phyloP scores from a whole-genome alignment of 2,888 invertebrate species.

The Nudaria mundana region DNA sequence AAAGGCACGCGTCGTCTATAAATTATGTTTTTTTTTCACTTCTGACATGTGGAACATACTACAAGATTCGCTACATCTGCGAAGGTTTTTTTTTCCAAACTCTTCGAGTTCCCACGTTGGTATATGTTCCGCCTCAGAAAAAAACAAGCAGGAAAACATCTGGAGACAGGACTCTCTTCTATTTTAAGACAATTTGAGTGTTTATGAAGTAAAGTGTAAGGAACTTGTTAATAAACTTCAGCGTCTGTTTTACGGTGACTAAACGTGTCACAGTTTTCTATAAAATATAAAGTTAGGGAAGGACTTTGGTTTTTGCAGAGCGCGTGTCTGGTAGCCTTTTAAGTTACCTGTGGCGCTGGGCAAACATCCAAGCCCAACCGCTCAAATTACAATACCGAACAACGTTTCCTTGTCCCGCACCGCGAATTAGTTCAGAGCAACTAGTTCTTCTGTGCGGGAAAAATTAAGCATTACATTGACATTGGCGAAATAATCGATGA shows the following conservation, averaged over 20 bases:
- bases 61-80: constrained; percentile 65
- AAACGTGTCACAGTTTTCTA: no score
- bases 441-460: no score
- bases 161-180: constrained; percentile 55
- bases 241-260: constrained; percentile 1
- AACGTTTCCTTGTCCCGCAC: no score
- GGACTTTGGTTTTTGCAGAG: no score
- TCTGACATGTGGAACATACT: constrained; percentile 56
- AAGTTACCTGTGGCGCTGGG: no score
- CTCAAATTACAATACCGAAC: no score
- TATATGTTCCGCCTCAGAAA: constrained; percentile 53
- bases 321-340: no score
- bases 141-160: constrained; percentile 68
- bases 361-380: no score
- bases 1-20: constrained; percentile 65
- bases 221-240: constrained; percentile 50
- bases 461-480: no score
- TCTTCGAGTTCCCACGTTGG: constrained; percentile 65
- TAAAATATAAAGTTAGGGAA: no score
- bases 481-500: no score
- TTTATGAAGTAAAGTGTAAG: constrained; percentile 56
- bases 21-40: constrained; percentile 63
- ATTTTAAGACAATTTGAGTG: constrained; percentile 57
- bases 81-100: constrained; percentile 39
- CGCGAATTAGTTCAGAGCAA: no score